phyloP scores from a whole-genome alignment of 2,113 vertebrate genomes.

The Colossoma macropomum region DNA sequence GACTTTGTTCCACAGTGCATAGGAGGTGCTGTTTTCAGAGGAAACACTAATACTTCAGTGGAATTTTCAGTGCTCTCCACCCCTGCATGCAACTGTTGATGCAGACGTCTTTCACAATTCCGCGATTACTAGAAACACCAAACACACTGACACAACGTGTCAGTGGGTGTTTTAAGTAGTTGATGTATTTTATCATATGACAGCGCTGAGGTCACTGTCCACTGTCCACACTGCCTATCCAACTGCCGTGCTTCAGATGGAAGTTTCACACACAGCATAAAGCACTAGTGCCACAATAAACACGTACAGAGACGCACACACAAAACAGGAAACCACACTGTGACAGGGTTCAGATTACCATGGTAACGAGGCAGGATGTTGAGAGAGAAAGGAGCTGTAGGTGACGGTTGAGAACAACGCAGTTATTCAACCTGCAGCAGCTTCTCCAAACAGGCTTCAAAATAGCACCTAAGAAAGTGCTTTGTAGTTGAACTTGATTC shows the following conservation, averaged over 20 bases:
- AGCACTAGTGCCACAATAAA: conserved; percentile 38
- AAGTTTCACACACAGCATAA: conserved; percentile 4
- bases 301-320: conserved; percentile 62
- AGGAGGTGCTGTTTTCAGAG: too few relatives aligned
- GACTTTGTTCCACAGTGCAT: too few relatives aligned
- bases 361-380: conserved; percentile 76
- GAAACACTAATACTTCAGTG: too few relatives aligned
- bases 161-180: not conserved
- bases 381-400: conserved; percentile 57
- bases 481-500: too few relatives aligned
- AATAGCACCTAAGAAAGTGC: too few relatives aligned
- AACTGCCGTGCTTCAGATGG: not conserved
- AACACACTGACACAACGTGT: too few relatives aligned
- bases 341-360: conserved; percentile 66
- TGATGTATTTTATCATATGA: not conserved
- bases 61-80: too few relatives aligned
- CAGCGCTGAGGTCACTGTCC: not conserved
- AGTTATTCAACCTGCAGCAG: not conserved
- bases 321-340: conserved; percentile 84
- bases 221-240: too few relatives aligned
- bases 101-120: too few relatives aligned
- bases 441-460: not conserved
- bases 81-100: too few relatives aligned
- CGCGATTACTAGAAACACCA: too few relatives aligned
- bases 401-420: conserved; percentile 44